Evolutionary conservation across 2,113 vertebrate species (phyloP).

Genomic region (Seriola rivoliana): DNA sequence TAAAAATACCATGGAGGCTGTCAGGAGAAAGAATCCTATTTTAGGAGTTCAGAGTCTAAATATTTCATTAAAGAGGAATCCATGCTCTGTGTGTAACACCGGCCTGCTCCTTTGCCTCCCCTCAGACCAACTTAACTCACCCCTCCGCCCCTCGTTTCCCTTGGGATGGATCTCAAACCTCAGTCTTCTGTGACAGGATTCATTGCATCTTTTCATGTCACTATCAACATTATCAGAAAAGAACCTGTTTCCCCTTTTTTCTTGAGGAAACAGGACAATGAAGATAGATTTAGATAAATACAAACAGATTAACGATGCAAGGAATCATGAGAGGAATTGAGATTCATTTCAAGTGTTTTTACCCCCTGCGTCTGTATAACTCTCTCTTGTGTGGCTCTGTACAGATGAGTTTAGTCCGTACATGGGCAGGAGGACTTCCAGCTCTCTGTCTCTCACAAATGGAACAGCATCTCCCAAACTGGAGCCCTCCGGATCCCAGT

Average conservation of each 20-base stretch:
- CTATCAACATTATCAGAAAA: not conserved
- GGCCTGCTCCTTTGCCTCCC: constrained; percentile 49
- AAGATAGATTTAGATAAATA: not conserved
- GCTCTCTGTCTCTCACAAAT: constrained; percentile 85
- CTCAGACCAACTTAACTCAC: constrained; percentile 54
- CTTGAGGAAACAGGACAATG: not conserved
- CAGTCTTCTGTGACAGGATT: constrained; percentile 35
- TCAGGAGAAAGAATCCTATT: not conserved
- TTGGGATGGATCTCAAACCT: constrained; percentile 63
- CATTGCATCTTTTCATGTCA: constrained; percentile 53
- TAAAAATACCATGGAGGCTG: not conserved
- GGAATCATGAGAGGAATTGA: constrained; percentile 47
- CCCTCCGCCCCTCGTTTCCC: constrained; percentile 17
- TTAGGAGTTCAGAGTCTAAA: not conserved
- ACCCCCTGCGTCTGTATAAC: constrained; percentile 7
- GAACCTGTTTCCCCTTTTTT: not conserved
- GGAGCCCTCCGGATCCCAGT: constrained; percentile 75
- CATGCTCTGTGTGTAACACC: constrained; percentile 69
- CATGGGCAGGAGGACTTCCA: constrained; percentile 85
- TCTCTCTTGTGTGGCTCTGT: constrained; percentile 64
- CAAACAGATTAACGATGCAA: constrained; percentile 37
- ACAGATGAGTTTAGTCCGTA: constrained; percentile 90
- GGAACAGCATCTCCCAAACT: constrained; percentile 78
- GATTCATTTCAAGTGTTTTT: constrained; percentile 31
- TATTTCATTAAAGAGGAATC: constrained; percentile 47